Percentiles rank a stretch among this genome's conserved stretches.
Evolutionary conservation across 2,888 invertebrate species (phyloP).

Genomic region (Melinaea menophilus): DNA sequence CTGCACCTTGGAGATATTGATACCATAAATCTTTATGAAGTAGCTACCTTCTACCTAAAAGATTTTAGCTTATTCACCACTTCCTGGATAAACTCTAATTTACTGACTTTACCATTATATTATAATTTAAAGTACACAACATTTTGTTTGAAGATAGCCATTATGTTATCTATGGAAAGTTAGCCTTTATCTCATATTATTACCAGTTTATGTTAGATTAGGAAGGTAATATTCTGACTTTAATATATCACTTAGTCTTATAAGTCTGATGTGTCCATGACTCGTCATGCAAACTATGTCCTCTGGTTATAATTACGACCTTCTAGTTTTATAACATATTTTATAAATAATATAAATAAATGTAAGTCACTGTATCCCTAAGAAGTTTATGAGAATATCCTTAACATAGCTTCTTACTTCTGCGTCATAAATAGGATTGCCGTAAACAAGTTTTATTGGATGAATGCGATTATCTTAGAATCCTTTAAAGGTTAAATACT

Average conservation of each 20-base stretch:
- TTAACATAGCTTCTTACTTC: neutral
- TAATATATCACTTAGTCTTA: too few relatives aligned
- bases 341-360: neutral
- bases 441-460: conserved; percentile 20
- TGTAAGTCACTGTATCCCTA: neutral
- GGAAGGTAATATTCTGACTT: too few relatives aligned
- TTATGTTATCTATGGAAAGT: too few relatives aligned
- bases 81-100: conserved; percentile 9
- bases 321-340: too few relatives aligned
- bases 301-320: too few relatives aligned
- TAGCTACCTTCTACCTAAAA: conserved; percentile 17
- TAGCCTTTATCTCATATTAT: too few relatives aligned
- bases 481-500: conserved; percentile 20
- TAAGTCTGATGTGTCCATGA: too few relatives aligned
- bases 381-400: neutral
- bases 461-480: conserved; percentile 18
- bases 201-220: too few relatives aligned
- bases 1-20: conserved; percentile 30
- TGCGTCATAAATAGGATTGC: conserved; percentile 11
- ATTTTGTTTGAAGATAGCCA: too few relatives aligned
- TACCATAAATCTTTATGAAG: conserved; percentile 31
- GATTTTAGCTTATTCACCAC: conserved; percentile 8
- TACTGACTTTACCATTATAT: neutral
- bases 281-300: too few relatives aligned
- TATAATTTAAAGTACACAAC: neutral